Percentiles rank a stretch among this genome's conserved stretches.
Conservation (phyloP, 2,797 vertebrate genomes). For the Gobio occitaniae region DNA sequence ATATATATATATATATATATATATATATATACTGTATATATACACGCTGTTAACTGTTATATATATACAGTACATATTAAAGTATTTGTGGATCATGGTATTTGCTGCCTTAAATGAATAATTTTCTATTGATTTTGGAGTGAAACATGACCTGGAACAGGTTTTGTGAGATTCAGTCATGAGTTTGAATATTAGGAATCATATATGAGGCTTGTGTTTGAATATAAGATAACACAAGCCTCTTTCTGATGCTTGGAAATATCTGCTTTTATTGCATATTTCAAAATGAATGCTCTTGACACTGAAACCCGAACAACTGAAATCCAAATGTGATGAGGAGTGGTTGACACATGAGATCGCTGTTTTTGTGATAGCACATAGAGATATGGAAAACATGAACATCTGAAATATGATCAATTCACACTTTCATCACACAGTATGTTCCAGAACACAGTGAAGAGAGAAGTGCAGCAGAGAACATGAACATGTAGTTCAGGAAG, state of each 20-base stretch:
- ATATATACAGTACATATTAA: not conserved
- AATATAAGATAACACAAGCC: not conserved
- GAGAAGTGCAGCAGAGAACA: not conserved
- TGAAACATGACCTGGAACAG: not conserved
- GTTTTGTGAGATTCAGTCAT: not conserved
- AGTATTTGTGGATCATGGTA: not conserved
- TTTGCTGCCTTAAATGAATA: not conserved
- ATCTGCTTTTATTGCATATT: slow-evolving; percentile 27
- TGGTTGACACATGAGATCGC: not conserved
- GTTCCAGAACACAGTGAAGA: slow-evolving; percentile 24
- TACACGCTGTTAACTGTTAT: not conserved
- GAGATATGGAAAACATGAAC: slow-evolving; percentile 40
- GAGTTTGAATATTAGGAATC: slow-evolving; percentile 8
- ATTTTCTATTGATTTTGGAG: not conserved
- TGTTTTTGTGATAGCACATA: slow-evolving; percentile 35
- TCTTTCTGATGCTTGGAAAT: not conserved
- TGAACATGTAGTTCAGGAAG: not conserved
- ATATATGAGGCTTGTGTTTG: not conserved
- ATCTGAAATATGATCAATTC: slow-evolving; percentile 23
- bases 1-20: not conserved
- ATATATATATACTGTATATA: not conserved
- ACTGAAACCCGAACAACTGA: slow-evolving; percentile 2
- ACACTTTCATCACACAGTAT: slow-evolving; percentile 13
- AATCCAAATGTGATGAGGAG: not conserved
- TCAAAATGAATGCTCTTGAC: not conserved